Evolutionary conservation across 92 coral and sea anemone species (phyloP).

Genomic region (Heliopora coerulea): DNA sequence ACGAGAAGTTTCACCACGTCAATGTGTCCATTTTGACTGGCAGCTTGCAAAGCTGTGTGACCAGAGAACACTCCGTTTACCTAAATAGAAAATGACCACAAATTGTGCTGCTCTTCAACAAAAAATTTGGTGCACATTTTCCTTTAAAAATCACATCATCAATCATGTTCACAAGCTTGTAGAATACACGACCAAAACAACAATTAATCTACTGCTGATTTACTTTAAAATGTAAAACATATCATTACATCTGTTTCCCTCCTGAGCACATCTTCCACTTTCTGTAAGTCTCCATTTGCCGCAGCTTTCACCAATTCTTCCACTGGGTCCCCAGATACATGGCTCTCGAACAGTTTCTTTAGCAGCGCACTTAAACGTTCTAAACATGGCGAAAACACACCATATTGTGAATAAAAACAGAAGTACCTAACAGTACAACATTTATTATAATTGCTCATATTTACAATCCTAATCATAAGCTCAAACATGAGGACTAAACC

Average conservation of each 20-base stretch:
- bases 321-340: conserved; percentile 91
- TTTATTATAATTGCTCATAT: too few species aligned
- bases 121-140: too few species aligned
- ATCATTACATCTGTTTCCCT: conserved; percentile 84
- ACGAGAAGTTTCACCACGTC: conserved; percentile 79
- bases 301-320: conserved; percentile 99
- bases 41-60: conserved; percentile 97
- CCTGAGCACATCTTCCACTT: conserved; percentile 72
- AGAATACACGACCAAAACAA: too few species aligned
- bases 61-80: conserved; percentile 97
- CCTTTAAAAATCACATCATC: too few species aligned
- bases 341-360: conserved; percentile 95
- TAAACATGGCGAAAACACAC: conserved; percentile 3
- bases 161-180: too few species aligned
- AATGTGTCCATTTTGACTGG: conserved; percentile 95
- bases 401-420: too few species aligned
- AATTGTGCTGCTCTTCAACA: not conserved
- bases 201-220: too few species aligned
- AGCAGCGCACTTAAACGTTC: conserved; percentile 89
- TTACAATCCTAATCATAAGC: too few species aligned
- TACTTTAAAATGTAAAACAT: too few species aligned
- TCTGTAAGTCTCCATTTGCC: conserved; percentile 86
- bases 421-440: too few species aligned
- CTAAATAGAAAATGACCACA: conserved; percentile 38
- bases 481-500: too few species aligned